These are phyloP conservation scores for Tachysurus vachellii DNA, from an alignment of 2,113 vertebrate genomes.

Conservation along the genomic window DNA sequence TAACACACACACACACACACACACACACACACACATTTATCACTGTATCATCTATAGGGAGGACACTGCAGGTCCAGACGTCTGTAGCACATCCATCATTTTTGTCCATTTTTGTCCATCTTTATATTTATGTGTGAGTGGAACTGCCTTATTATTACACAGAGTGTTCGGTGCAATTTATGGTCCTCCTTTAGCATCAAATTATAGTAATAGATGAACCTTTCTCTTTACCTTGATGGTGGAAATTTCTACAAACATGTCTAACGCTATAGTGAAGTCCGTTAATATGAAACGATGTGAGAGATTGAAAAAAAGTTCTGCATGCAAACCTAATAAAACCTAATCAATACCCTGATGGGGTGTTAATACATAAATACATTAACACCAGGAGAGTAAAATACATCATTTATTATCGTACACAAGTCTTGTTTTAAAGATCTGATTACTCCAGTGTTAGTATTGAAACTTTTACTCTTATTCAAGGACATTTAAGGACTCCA, in stretches of 20 bases:
- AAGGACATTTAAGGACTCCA: neutral
- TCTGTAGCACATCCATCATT: neutral
- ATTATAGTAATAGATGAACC: constrained; percentile 10
- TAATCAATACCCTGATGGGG: neutral
- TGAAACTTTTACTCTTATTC: neutral
- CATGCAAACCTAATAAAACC: neutral
- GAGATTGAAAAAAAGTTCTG: neutral
- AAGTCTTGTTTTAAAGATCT: neutral
- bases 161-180: constrained; percentile 34
- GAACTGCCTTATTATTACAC: constrained; percentile 25
- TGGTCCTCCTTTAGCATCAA: constrained; percentile 35
- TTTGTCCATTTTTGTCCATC: neutral
- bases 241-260: constrained; percentile 21
- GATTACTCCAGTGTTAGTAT: neutral
- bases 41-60: constrained; percentile 3
- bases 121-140: constrained; percentile 38
- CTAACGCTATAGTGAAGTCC: neutral
- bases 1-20: constrained; percentile 22
- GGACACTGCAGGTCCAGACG: neutral
- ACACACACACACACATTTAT: constrained; percentile 24
- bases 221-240: neutral
- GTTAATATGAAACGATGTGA: constrained; percentile 10
- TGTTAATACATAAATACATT: neutral
- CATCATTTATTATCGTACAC: neutral
- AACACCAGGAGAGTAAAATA: neutral